Evolutionary conservation across 2,113 vertebrate species (phyloP), one percentile per base, ranked within the genome.

Genomic region (Scomber scombrus): DNA sequence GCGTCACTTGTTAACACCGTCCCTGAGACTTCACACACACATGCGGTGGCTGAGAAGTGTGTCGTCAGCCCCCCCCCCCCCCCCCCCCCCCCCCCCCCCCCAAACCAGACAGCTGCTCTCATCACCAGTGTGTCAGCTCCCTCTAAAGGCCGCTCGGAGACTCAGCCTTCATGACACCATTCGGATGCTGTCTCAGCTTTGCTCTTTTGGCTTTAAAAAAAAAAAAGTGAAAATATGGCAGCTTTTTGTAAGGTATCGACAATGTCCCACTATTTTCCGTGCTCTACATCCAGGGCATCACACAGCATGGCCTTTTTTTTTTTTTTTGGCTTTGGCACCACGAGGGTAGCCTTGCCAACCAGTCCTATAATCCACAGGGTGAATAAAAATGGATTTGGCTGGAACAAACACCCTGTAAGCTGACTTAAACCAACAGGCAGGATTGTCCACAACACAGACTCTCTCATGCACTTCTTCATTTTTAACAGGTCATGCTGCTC

Each of bases 321-420:
- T n/a, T n/a, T 16, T 54, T 29, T 69, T 73, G 84, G 84, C 89
- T 74, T 19, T 1, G 29, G 31, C 34, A 13, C 34, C 46, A 64
- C 15, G 0, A 16, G 49, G 58, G 57, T 50, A 55, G 73, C 45
- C 57, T 45, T 81, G 85, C 86, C 85, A 86, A 71, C 40, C 16
- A 5, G 57, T 31, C 67, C 67, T 50, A 75, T 89, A 92, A 90
- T 91, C 89, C 93, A 82, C 75, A 26, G 80, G 84, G 90, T 90
- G 82, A 89, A 74, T 85, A 92, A 82, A 89, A 89, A 89, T 90
- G 88, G 91, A 91, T 91, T 91, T 87, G 81, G 84, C 77, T 84
- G 66, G 50, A 85, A 82, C 80, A 76, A 81, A 82, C 61, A 19
- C 72, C 58, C 60, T 61, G 79, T 86, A 91, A 88, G 82, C 78